Conservation (phyloP, 2,113 vertebrate species). For the Spheniscus mendiculus region DNA sequence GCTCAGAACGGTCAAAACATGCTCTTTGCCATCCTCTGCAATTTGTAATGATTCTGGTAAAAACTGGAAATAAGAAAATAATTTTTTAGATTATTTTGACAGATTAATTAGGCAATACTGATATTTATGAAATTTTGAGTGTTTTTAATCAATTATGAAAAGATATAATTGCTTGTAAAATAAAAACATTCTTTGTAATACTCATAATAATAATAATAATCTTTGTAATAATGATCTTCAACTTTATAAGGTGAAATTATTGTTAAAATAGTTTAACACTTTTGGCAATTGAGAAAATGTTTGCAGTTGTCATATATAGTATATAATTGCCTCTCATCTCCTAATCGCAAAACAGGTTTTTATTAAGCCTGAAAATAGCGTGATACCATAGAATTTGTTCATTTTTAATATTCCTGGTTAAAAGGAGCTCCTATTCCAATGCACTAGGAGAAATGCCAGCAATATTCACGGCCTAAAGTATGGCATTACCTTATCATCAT, state of each 20-base stretch:
- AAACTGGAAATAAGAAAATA: slow-evolving; percentile 71
- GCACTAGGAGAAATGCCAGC: background rate
- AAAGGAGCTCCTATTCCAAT: background rate
- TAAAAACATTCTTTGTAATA: background rate
- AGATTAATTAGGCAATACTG: background rate
- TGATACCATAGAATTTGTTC: background rate
- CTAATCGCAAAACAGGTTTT: background rate
- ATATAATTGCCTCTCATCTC: slow-evolving; percentile 7
- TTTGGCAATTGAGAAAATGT: background rate
- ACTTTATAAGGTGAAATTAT: background rate
- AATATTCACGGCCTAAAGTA: background rate
- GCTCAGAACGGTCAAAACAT: slow-evolving; percentile 78
- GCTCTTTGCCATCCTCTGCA: slow-evolving; percentile 77
- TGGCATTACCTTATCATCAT: background rate
- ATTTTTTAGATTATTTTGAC: background rate
- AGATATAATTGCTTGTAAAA: background rate
- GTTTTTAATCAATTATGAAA: background rate
- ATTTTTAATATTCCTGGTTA: background rate
- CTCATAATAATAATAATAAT: background rate
- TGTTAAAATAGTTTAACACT: background rate
- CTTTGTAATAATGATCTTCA: background rate
- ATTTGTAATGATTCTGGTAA: slow-evolving; percentile 78
- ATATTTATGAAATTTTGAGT: background rate
- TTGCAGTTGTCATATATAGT: background rate
- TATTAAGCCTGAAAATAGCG: background rate